A percentile compares a stretch with the other conserved stretches of the same genome.
Evolutionary conservation across 2,797 vertebrate species (phyloP).

Genomic region (Gymnoscopelus microlampas): DNA sequence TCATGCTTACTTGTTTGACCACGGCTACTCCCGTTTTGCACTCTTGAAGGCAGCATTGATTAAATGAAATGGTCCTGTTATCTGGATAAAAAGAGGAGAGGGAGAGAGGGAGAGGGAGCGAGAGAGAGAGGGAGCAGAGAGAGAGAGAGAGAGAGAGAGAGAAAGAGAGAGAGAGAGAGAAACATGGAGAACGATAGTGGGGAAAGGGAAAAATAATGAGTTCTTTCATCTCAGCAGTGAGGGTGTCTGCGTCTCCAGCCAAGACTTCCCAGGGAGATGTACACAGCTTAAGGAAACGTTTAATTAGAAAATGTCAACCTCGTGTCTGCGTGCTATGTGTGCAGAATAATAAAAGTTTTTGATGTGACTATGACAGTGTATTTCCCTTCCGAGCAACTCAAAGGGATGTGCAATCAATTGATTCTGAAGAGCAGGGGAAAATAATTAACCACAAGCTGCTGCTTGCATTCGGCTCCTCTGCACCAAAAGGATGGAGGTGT

Average conservation of each 20-base stretch:
- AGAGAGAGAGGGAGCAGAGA: neutral
- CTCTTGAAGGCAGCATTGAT: constrained; percentile 61
- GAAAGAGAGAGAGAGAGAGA: neutral
- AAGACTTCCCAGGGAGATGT: constrained; percentile 72
- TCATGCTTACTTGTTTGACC: constrained; percentile 70
- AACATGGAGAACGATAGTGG: constrained; percentile 60
- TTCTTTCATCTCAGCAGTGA: constrained; percentile 76
- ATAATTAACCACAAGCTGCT: constrained; percentile 66
- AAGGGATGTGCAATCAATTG: constrained; percentile 63
- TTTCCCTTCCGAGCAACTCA: constrained; percentile 48
- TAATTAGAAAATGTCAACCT: constrained; percentile 82
- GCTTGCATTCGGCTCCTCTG: constrained; percentile 24
- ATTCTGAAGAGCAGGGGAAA: constrained; percentile 69
- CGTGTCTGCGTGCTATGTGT: constrained; percentile 63
- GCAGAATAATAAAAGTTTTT: constrained; percentile 69
- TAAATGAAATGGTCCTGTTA: constrained; percentile 75
- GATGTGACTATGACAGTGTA: constrained; percentile 62
- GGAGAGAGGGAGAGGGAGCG: constrained; percentile 9
- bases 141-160: neutral
- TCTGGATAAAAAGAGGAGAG: constrained; percentile 70
- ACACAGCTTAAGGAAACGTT: constrained; percentile 82
- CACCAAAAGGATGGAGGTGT: constrained; percentile 34
- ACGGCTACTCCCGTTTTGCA: constrained; percentile 41
- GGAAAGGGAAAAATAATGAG: constrained; percentile 73
- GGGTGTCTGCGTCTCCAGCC: constrained; percentile 61